Conservation (phyloP, 2,888 invertebrate genomes). For the Habroteleia sp. region DNA sequence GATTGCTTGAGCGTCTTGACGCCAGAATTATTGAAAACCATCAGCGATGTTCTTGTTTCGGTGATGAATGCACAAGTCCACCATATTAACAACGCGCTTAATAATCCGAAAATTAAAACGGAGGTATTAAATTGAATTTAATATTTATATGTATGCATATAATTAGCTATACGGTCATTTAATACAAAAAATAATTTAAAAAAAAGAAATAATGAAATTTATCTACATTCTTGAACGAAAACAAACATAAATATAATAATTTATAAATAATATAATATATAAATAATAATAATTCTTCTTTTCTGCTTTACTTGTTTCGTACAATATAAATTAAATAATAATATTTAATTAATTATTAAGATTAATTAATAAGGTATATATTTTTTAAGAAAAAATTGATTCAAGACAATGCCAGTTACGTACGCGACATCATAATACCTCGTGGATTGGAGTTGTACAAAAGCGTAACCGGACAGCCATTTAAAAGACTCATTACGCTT, state of each 20-base stretch:
- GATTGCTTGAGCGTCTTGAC: constrained; percentile 89
- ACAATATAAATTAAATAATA: too few relatives aligned
- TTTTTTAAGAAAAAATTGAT: constrained; percentile 86
- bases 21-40: constrained; percentile 87
- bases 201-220: too few relatives aligned
- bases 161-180: too few relatives aligned
- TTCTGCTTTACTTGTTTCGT: too few relatives aligned
- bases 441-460: constrained; percentile 77
- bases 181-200: too few relatives aligned
- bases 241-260: too few relatives aligned
- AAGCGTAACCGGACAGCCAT: constrained; percentile 74
- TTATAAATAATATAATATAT: not conserved
- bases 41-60: constrained; percentile 87
- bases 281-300: constrained; percentile 71
- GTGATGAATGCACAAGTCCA: constrained; percentile 89
- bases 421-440: constrained; percentile 83
- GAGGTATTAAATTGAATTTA: too few relatives aligned
- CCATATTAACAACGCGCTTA: constrained; percentile 84
- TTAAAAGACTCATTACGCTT: constrained; percentile 72
- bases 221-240: too few relatives aligned
- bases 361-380: too few relatives aligned
- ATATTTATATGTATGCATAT: too few relatives aligned
- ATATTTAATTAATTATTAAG: too few relatives aligned
- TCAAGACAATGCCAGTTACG: constrained; percentile 86
- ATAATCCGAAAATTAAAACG: constrained; percentile 82